Evolutionary conservation across 2,797 vertebrate genomes (phyloP).

Genomic region (Gymnoscopelus braueri): DNA sequence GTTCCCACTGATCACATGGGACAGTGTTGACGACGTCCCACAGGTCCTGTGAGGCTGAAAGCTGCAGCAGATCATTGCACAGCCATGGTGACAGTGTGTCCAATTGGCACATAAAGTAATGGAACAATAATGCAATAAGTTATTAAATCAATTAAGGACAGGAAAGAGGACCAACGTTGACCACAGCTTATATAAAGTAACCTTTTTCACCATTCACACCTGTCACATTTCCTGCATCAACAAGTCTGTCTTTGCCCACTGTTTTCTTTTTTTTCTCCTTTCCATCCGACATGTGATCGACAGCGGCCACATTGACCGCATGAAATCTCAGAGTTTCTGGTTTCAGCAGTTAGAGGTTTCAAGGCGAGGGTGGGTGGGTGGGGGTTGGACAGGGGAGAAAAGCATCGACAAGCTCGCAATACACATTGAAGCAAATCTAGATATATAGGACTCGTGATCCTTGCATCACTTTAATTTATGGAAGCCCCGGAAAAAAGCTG

Average conservation of each 20-base stretch:
- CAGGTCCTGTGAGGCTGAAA: not conserved
- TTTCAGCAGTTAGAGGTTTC: conserved; percentile 55
- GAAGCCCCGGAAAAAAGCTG: conserved; percentile 75
- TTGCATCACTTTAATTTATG: conserved; percentile 69
- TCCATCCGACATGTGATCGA: conserved; percentile 50
- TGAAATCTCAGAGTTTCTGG: conserved; percentile 42
- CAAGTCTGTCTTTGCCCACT: conserved; percentile 43
- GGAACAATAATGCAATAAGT: conserved; percentile 28
- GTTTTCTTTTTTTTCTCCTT: not conserved
- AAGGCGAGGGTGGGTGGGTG: not conserved
- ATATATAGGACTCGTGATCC: conserved; percentile 67
- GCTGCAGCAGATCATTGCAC: conserved; percentile 33
- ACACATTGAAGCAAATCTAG: conserved; percentile 78
- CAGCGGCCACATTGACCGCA: conserved; percentile 43
- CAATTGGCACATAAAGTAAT: conserved; percentile 62
- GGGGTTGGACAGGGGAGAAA: conserved; percentile 31
- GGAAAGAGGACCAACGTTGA: conserved; percentile 62
- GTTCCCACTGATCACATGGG: not conserved
- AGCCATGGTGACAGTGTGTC: conserved; percentile 55
- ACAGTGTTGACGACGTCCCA: too few species aligned
- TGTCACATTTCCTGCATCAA: conserved; percentile 29
- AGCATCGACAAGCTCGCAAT: conserved; percentile 71
- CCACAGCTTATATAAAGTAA: conserved; percentile 65
- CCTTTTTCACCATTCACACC: conserved; percentile 33
- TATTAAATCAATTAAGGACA: conserved; percentile 48